Evolutionary conservation across 2,797 vertebrate species (phyloP).

Genomic region (Lacerta agilis): DNA sequence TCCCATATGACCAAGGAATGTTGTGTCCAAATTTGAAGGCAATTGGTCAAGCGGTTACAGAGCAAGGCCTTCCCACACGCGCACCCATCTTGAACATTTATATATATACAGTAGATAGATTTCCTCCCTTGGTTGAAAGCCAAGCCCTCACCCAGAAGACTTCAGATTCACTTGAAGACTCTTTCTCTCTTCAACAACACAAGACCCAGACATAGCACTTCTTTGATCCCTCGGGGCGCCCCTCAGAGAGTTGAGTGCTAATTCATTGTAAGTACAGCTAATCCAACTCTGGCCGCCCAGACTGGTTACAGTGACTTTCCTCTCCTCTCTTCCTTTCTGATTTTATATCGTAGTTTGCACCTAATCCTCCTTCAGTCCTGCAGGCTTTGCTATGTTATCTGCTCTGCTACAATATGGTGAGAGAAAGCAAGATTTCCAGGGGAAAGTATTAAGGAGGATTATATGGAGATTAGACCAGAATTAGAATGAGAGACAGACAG

Average conservation of each 20-base stretch:
- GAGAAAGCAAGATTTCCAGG: constrained; percentile 55
- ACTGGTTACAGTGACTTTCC: constrained; percentile 17
- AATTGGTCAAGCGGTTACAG: too few relatives aligned
- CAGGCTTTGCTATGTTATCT: constrained; percentile 57
- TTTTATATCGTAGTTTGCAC: constrained; percentile 46
- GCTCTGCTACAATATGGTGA: constrained; percentile 59
- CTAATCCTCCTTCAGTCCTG: constrained; percentile 61
- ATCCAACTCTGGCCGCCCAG: neutral
- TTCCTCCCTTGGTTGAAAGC: neutral
- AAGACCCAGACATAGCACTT: neutral
- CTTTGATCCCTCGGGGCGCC: neutral
- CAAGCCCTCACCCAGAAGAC: neutral
- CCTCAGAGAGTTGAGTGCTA: neutral
- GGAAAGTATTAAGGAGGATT: constrained; percentile 70
- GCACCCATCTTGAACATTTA: too few relatives aligned
- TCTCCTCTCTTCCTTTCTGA: neutral
- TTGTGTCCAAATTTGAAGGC: too few relatives aligned
- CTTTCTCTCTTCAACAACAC: neutral
- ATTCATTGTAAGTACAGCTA: neutral
- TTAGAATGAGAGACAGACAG: constrained; percentile 29
- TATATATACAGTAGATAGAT: too few relatives aligned
- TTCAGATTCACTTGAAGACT: neutral
- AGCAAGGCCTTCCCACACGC: too few relatives aligned
- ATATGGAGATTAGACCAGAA: constrained; percentile 61
- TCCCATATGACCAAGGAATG: too few relatives aligned